Conservation (phyloP, 2,113 vertebrate genomes). For the Cinclus cinclus region DNA sequence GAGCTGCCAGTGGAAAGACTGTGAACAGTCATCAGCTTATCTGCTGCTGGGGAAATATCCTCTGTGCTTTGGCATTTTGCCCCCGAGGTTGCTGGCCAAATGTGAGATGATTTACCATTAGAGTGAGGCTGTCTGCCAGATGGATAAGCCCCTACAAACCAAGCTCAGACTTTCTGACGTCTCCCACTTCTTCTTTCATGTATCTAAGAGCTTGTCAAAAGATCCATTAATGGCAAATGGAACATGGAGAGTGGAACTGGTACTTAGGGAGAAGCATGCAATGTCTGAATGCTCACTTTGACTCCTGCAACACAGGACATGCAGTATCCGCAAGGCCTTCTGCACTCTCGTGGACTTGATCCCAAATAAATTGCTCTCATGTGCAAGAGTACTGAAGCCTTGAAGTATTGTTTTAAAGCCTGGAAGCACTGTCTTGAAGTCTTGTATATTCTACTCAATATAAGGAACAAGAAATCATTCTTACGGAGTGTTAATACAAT, state of each 20-base stretch:
- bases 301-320: rapidly evolving
- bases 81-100: background rate
- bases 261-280: background rate
- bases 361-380: background rate
- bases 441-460: background rate
- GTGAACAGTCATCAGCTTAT: background rate
- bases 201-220: background rate
- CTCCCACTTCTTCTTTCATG: background rate
- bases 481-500: background rate
- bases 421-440: background rate
- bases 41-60: constrained; percentile 36
- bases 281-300: rapidly evolving
- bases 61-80: constrained; percentile 1
- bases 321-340: background rate
- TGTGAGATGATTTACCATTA: background rate
- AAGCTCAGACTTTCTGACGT: constrained; percentile 37
- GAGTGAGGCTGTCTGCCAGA: constrained; percentile 22
- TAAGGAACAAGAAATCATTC: background rate
- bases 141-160: constrained; percentile 24
- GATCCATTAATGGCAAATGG: background rate
- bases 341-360: background rate
- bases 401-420: background rate
- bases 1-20: background rate
- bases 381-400: background rate
- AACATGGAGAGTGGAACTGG: background rate